phyloP scores from a whole-genome alignment of 2,113 vertebrate species.

The Melierax canorus region DNA sequence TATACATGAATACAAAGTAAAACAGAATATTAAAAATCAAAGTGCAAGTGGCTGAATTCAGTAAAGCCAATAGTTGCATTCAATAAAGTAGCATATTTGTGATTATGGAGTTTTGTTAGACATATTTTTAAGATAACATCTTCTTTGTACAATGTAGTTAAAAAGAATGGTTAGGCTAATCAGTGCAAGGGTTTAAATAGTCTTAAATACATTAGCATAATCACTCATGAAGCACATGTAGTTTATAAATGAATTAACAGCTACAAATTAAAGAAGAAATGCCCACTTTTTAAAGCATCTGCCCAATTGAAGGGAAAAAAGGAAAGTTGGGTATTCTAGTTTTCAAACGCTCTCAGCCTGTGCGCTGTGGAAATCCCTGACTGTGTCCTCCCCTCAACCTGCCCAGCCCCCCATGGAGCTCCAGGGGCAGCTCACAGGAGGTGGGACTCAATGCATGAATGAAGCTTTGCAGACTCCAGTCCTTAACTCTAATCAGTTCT shows the following conservation, averaged over 20 bases:
- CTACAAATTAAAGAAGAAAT: constrained; percentile 38
- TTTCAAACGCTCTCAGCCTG: neutral
- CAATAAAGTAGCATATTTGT: constrained; percentile 32
- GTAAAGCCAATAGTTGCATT: constrained; percentile 9
- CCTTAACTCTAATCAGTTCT: neutral
- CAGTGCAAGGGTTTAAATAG: constrained; percentile 31
- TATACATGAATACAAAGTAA: neutral
- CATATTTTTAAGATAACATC: constrained; percentile 58
- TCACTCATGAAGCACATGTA: neutral
- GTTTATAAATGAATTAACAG: constrained; percentile 55
- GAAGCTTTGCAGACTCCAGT: neutral
- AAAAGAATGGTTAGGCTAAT: constrained; percentile 41
- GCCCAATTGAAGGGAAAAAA: neutral
- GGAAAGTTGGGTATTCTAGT: neutral
- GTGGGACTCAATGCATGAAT: neutral
- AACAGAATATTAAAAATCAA: neutral
- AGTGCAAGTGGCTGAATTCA: constrained; percentile 14
- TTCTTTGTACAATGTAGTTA: constrained; percentile 53
- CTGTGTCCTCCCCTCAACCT: neutral
- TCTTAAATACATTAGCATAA: constrained; percentile 51
- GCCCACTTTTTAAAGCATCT: constrained; percentile 25
- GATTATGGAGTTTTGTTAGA: constrained; percentile 54
- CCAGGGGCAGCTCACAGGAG: neutral
- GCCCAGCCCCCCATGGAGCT: neutral
- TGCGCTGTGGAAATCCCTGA: neutral